Evolutionary conservation across 2,888 invertebrate genomes (phyloP).

Genomic region (Arrhopalites spinosus): DNA sequence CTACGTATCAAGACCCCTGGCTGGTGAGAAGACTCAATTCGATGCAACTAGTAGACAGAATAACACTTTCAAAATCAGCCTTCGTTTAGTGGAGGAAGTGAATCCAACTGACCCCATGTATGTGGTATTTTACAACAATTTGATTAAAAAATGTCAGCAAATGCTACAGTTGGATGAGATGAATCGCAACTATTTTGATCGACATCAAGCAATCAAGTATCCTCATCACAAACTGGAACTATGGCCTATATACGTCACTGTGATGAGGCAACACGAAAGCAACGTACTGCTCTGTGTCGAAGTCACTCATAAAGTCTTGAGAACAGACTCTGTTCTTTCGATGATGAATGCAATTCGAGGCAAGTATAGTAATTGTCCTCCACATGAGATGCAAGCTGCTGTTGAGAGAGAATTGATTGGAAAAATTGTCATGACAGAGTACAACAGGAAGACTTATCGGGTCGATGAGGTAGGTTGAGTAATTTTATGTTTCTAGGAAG

Average conservation of each 20-base stretch:
- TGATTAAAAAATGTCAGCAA: constrained; percentile 42
- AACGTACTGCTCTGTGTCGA: constrained; percentile 79
- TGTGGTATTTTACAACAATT: constrained; percentile 49
- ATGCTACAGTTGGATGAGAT: constrained; percentile 42
- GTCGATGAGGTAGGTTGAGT: too few relatives aligned
- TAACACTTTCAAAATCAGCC: constrained; percentile 36
- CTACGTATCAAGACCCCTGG: constrained; percentile 65
- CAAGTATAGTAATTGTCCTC: background rate
- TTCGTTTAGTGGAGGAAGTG: constrained; percentile 41
- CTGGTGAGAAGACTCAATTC: constrained; percentile 39
- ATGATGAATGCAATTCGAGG: constrained; percentile 60
- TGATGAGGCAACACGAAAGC: constrained; percentile 80
- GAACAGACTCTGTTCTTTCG: constrained; percentile 74
- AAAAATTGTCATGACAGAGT: constrained; percentile 77
- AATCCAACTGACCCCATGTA: constrained; percentile 41
- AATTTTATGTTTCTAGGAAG: too few relatives aligned
- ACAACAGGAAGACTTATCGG: constrained; percentile 65
- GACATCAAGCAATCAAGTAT: constrained; percentile 61
- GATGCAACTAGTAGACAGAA: constrained; percentile 21
- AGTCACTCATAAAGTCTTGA: constrained; percentile 80
- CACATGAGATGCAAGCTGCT: constrained; percentile 58
- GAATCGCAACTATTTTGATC: constrained; percentile 39
- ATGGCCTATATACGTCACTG: constrained; percentile 72
- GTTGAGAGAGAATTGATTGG: constrained; percentile 56
- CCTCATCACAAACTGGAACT: constrained; percentile 70